phyloP scores from a whole-genome alignment of 1,140 invertebrate genomes.

The Aphidius ervi region DNA sequence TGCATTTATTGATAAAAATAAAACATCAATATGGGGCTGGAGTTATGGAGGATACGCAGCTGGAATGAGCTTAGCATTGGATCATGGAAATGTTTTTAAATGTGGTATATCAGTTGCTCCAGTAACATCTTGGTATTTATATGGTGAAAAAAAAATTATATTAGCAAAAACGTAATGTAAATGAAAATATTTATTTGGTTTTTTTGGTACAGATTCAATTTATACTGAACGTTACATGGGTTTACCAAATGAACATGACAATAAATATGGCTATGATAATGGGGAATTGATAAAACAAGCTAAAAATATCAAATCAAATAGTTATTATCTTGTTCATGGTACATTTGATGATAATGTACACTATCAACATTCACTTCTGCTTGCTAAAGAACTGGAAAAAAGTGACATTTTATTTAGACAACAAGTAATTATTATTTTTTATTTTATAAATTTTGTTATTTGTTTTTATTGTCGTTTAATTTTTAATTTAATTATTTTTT shows the following conservation, averaged over 20 bases:
- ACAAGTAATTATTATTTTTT: conserved; percentile 59
- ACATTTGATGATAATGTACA: conserved; percentile 92
- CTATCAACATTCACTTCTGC: conserved; percentile 87
- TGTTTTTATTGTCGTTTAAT: too few relatives aligned
- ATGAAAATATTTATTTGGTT: background rate
- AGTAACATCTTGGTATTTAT: conserved; percentile 90
- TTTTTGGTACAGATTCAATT: conserved; percentile 75
- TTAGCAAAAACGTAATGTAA: too few relatives aligned
- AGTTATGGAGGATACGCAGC: conserved; percentile 90
- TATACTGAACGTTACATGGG: conserved; percentile 96
- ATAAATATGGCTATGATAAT: conserved; percentile 69
- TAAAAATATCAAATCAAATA: conserved; percentile 73
- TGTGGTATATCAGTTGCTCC: conserved; percentile 91
- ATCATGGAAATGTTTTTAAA: conserved; percentile 68
- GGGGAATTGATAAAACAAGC: conserved; percentile 67
- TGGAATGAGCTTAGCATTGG: conserved; percentile 70
- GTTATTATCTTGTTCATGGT: conserved; percentile 84
- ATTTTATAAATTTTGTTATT: too few relatives aligned
- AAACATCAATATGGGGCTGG: conserved; percentile 88
- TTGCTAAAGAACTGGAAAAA: conserved; percentile 78
- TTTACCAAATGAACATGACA: conserved; percentile 68
- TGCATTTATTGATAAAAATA: conserved; percentile 59
- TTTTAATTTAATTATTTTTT: background rate
- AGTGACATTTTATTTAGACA: conserved; percentile 81
- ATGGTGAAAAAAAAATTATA: conserved; percentile 54